A percentile compares a stretch with the other conserved stretches of the same genome.
phyloP scores from a whole-genome alignment of 2,888 invertebrate species.

The Erebia aethiops region DNA sequence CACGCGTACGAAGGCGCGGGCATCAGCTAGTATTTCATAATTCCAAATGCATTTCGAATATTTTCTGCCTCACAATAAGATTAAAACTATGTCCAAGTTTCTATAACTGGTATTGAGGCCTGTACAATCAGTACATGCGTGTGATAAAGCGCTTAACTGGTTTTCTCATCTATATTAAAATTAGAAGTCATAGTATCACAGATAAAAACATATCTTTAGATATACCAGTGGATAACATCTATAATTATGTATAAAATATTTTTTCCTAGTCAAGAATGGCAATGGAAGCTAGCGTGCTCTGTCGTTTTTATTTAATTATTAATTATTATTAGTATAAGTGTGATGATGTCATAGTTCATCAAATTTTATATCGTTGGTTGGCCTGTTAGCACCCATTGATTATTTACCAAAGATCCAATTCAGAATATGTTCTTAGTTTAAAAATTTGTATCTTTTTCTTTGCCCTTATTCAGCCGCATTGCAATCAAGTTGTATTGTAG shows the following conservation, averaged over 20 bases:
- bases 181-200: background rate
- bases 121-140: no score
- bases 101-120: no score
- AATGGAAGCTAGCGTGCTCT: constrained; percentile 29
- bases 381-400: constrained; percentile 28
- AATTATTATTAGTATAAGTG: no score
- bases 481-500: constrained; percentile 19
- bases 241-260: constrained; percentile 18
- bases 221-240: constrained; percentile 18
- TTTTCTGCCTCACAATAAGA: background rate
- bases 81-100: background rate
- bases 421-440: constrained; percentile 32
- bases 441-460: constrained; percentile 16
- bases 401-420: constrained; percentile 37
- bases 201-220: constrained; percentile 27
- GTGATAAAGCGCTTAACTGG: background rate
- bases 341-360: background rate
- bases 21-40: constrained; percentile 5
- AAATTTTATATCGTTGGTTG: constrained; percentile 1
- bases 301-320: no score
- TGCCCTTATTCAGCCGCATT: no score
- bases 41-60: constrained; percentile 1
- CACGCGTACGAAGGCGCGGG: no score
- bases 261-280: constrained; percentile 36
- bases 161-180: background rate